Base-by-base conservation (phyloP, 2,113 vertebrate genomes). In the Verasper variegatus region DNA sequence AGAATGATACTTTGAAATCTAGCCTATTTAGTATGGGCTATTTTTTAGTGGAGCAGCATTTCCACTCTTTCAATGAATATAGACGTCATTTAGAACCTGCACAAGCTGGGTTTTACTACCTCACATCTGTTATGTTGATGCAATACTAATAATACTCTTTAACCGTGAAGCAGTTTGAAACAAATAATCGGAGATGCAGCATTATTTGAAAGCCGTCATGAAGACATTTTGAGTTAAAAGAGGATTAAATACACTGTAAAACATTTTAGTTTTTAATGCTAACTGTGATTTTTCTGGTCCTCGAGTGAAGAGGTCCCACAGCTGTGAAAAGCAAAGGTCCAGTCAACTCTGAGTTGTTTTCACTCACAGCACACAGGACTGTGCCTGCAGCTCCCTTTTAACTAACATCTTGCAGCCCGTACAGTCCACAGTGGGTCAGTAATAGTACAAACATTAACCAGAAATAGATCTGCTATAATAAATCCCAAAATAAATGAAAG, bases 321-420 rank as follows among this genome's bases (percentile, higher is more conserved):
- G 60, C 64, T 82, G 63, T 71, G 71, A 52, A 18, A 6, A 42
- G 23, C 45, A 83, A 77, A 76, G 69, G 80, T 74, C 67, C 42
- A 78, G 72, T 80, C 78, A 82, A 1, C 78, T 70, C 68, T 45
- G 70, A 78, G 74, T 68, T 76, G 68, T 70, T 86, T 84, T 82
- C 68, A 68, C 14, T 81, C 62, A 59, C 47, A 56, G 59, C 76
- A 57, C 75, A 79, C 71, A 70, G 56, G 11, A n/a, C 40, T 78
- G 52, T 23, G 64, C 66, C 71, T 72, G 59, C 66, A 78, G 84
- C 55, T 40, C 40, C 14, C 56, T 17, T 71, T 24, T 26, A 75
- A 59, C 66, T 42, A 71, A 72, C 82, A 51, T 21, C 9, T 35
- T 77, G 27, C 56, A 59, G 20, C 45, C 47, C 66, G 5, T 37